Evolutionary conservation across 2,797 vertebrate genomes (phyloP), one percentile per base, ranked within the genome.

Genomic region (Simalia tracyae): DNA sequence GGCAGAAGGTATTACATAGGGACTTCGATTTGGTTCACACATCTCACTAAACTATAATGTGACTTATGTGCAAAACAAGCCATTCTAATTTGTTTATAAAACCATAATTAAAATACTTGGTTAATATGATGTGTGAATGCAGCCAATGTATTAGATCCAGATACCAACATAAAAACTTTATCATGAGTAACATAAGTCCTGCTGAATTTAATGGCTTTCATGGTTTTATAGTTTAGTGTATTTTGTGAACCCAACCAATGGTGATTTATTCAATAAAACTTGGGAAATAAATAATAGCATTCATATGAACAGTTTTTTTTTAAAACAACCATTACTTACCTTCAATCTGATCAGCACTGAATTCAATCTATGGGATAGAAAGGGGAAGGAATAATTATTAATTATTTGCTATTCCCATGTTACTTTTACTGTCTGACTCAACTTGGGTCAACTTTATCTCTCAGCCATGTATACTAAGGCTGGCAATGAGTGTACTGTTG

Each of bases 261-360:
- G 7, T 22, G 8, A 76, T 76, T 76, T 76, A 42, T 46, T 81
- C 19, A 46, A 3, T 46, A 81, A 46, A 46, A 46, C 9, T 24
- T 76, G 31, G 68, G 4, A 4, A 6, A 15, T 9, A 31, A 15
- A 22, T 8, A 76, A 2, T 81, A 81, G 36, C 72, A 50, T n/a
- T 61, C 14, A 22, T n/a, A 24, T 4, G 4, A 86, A 36, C 31
- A 66, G 1, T 10, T 36, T 86, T 89, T n/a, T 84, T 84, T 84
- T 10, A 87, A 84, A 84, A 3, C n/a, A n/a, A 76, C 17, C 1
- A 8, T 89, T 50, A 0, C 95, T 93, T 93, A 97, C 96, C 96
- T 95, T 97, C 96, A 0, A 96, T 97, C 95, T 97, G 96, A 87
- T 97, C 96, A 0, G 92, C 24, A 0, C 68, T 93, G 93, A 97